Base-by-base conservation (phyloP, 2,888 invertebrate species). In the Neelides folsomi region DNA sequence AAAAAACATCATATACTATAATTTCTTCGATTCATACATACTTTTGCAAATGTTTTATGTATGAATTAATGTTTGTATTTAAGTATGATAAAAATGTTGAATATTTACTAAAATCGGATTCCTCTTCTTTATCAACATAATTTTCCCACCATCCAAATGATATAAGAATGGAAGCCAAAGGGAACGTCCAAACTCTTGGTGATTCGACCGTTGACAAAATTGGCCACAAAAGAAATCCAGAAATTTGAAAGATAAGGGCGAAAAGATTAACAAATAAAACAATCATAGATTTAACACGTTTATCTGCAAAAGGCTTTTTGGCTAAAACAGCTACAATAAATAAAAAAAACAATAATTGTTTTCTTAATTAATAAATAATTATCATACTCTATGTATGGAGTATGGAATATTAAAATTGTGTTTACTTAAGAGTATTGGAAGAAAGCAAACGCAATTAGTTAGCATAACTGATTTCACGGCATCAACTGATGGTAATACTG, bases 401-500 rank as follows among this genome's bases (percentile, higher is more conserved):
- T n/a, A n/a, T n/a, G n/a, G n/a, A n/a, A n/a, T n/a, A n/a, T n/a
- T n/a, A n/a, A 27, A 27, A 27, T 27, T 27, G 27, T 27, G 3
- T 5, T 27, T 74, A 77, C 82, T 80, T 18, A 84, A 70, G 52
- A 87, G 72, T 13, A 83, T 84, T 1, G 95, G 95, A 37, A 94
- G 76, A 64, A 95, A 82, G 70, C 92, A 93, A 49, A 94, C 78
- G 66, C 92, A 93, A 70, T 92, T 93, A 19, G 92, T 92, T 59
- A 95, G 73, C 88, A 93, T 92, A 34, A 90, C 87, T 37, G 90
- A 93, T 70, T 89, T 87, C 50, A 93, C 83, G 4, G 89, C 88
- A 71, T 97, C 92, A 62, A 95, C 71, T 67, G 89, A 84, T 0
- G 95, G 95, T 42, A 95, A 75, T 41, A 95, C 80, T 55, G 82